phyloP scores from a whole-genome alignment of 2,888 invertebrate species.

The Ophion ellenae region DNA sequence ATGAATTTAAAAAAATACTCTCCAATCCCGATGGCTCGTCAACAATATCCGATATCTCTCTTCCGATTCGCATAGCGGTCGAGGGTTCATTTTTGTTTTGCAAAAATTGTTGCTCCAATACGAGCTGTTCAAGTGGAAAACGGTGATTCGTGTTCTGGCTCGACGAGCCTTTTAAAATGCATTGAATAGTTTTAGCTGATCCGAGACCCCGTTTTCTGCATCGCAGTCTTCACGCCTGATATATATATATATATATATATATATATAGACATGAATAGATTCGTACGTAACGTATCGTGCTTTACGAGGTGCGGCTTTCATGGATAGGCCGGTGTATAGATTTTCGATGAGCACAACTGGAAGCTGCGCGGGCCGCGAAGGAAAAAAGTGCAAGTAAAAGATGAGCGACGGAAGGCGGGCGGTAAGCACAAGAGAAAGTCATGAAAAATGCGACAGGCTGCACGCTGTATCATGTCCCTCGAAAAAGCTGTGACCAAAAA shows the following conservation, averaged over 20 bases:
- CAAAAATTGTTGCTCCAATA: slow-evolving; percentile 53
- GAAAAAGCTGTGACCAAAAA: slow-evolving; percentile 53
- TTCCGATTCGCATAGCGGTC: not conserved
- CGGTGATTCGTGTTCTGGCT: slow-evolving; percentile 69
- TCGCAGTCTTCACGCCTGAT: slow-evolving; percentile 12
- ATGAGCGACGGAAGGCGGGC: slow-evolving; percentile 20
- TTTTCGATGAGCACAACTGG: slow-evolving; percentile 60
- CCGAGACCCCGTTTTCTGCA: slow-evolving; percentile 43
- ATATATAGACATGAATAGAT: not conserved
- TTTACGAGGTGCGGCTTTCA: slow-evolving; percentile 6
- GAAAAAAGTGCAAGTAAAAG: slow-evolving; percentile 32
- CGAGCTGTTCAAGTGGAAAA: slow-evolving; percentile 31
- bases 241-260: not conserved
- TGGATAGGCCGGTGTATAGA: slow-evolving; percentile 45
- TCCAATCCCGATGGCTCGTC: no score
- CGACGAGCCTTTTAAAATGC: slow-evolving; percentile 75
- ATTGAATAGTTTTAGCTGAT: slow-evolving; percentile 70
- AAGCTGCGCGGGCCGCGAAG: slow-evolving; percentile 29
- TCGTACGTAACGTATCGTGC: not conserved
- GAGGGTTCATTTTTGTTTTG: slow-evolving; percentile 35
- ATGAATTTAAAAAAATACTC: not conserved
- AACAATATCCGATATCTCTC: no score
- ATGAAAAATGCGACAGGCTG: slow-evolving; percentile 62
- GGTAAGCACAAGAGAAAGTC: slow-evolving; percentile 20
- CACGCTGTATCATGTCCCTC: slow-evolving; percentile 37